Evolutionary conservation across 2,113 vertebrate species (phyloP), one percentile per base, ranked within the genome.

Genomic region (Cephalopholis sonnerati): DNA sequence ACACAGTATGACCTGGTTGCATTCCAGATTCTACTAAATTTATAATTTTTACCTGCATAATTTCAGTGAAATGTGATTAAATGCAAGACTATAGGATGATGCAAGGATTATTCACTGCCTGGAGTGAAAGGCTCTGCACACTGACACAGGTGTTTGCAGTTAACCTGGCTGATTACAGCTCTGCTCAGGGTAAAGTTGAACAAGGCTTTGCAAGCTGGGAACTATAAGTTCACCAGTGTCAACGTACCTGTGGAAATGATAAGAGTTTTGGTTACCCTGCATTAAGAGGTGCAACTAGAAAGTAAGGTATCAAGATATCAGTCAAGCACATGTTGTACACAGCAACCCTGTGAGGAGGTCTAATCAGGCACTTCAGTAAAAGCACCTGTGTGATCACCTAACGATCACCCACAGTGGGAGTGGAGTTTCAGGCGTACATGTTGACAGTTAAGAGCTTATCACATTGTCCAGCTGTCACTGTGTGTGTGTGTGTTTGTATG

Each of bases 391-490:
- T 44, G 41, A 44, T 11, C 41, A 44, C 41, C 11, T 11, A 44
- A 44, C 41, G 3, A 44, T 44, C 11, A 44, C 41, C 41, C 2
- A 44, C 41, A 44, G 41, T 44, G 11, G 41, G 41, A 11, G 39
- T 39, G 41, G 41, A 44, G 41, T 44, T 44, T 27, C 29, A 79
- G 55, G 20, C 5, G 4, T 10, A 18, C 1, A 54, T 54, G 48
- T 17, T 71, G 17, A 62, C 32, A 20, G 17, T 62, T 41, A 39
- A 44, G 13, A 17, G 32, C 25, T 69, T 69, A 77, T 77, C 27
- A 22, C 68, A 55, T 55, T 61, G 10, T 18, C 32, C 73, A 85
- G 67, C 78, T 77, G 77, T 53, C 72, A 77, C 53, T 50, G 36
- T 27, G 25, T 67, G 48, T 27, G 25, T 67, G 48, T 53, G 12